Evolutionary conservation across 2,113 vertebrate species (phyloP).

Genomic region (Notechis scutatus): DNA sequence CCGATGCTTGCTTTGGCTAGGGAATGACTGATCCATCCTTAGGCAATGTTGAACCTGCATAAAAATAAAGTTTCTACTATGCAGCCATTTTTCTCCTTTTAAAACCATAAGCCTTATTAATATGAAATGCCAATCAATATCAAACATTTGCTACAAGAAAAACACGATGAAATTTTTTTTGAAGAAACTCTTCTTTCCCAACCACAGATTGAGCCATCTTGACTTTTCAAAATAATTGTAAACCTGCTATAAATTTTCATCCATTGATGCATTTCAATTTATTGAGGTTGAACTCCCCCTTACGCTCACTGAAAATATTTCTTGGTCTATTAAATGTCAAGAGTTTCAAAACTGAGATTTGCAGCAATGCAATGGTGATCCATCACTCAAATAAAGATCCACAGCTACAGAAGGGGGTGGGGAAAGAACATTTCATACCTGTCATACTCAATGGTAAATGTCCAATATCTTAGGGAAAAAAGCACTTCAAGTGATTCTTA

Average conservation of each 20-base stretch:
- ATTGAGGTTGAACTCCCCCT: background rate
- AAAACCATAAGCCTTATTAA: background rate
- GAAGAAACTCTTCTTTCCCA: background rate
- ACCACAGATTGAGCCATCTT: background rate
- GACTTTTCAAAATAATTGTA: background rate
- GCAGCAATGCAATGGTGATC: conserved; percentile 48
- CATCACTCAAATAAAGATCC: conserved; percentile 60
- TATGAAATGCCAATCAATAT: background rate
- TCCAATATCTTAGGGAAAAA: conserved; percentile 11
- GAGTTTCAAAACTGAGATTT: conserved; percentile 48
- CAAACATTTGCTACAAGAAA: background rate
- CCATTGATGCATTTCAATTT: background rate
- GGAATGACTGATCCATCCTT: background rate
- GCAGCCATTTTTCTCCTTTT: background rate
- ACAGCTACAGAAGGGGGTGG: conserved; percentile 36
- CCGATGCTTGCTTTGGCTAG: background rate
- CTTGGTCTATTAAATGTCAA: conserved; percentile 34
- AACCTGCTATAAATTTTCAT: background rate
- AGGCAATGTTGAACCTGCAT: background rate
- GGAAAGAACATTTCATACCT: conserved; percentile 55
- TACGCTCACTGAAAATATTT: background rate
- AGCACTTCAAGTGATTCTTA: conserved; percentile 51
- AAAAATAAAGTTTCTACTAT: background rate
- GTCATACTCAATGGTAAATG: conserved; percentile 72
- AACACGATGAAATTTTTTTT: too few species aligned